These are phyloP conservation scores for Conomelus anceps DNA, from an alignment of 2,888 invertebrate genomes.

Conservation along the genomic window DNA sequence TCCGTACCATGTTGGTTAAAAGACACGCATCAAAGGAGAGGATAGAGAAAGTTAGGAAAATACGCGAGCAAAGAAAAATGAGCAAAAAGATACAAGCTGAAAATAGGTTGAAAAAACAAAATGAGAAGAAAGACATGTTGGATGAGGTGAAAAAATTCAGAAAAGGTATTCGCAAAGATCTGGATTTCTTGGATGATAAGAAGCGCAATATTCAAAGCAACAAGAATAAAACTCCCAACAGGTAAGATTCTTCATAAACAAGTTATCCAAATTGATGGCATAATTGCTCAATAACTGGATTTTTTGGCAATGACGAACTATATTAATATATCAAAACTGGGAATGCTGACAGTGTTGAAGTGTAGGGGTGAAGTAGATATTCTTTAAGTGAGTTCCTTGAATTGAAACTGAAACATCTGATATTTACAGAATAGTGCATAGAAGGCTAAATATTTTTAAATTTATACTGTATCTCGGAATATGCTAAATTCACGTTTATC, in stretches of 20 bases:
- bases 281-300: too few species aligned
- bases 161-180: constrained; percentile 71
- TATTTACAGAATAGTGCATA: too few species aligned
- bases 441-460: too few species aligned
- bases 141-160: constrained; percentile 90
- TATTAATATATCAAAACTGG: too few species aligned
- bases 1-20: constrained; percentile 52
- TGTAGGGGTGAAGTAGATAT: too few species aligned
- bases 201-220: constrained; percentile 38
- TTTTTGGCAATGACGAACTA: too few species aligned
- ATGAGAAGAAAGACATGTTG: constrained; percentile 85
- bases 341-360: too few species aligned
- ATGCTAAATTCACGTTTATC: too few species aligned
- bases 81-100: constrained; percentile 85
- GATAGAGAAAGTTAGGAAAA: constrained; percentile 82
- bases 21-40: constrained; percentile 79
- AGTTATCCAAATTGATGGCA: too few species aligned
- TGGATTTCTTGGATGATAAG: constrained; percentile 70
- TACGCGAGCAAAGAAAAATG: constrained; percentile 86
- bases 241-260: constrained; percentile 13
- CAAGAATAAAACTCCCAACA: constrained; percentile 34
- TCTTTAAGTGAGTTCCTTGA: too few species aligned
- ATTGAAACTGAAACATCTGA: too few species aligned
- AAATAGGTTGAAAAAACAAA: constrained; percentile 72
- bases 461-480: too few species aligned